A percentile compares a stretch with the other conserved stretches of the same genome.
Conservation (phyloP, 2,888 invertebrate genomes). For the Drosophila peninsularis region DNA sequence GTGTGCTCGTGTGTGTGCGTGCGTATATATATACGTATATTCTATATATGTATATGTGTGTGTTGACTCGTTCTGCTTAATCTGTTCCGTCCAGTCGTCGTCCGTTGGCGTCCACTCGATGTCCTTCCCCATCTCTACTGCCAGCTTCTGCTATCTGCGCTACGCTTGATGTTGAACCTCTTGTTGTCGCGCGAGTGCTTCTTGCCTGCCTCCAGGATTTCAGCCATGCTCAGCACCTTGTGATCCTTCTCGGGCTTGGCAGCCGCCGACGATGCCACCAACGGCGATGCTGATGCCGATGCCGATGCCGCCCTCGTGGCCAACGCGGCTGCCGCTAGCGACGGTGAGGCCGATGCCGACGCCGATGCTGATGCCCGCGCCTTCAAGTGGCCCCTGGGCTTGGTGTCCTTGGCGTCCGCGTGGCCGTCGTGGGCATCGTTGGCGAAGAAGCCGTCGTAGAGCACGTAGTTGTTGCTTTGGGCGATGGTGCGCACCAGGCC, state of each 20-base stretch:
- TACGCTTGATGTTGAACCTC: neutral
- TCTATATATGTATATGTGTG: neutral
- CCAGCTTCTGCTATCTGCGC: neutral
- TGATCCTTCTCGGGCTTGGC: neutral
- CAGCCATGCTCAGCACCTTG: conserved; percentile 18
- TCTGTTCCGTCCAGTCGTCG: neutral
- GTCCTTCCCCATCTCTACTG: neutral
- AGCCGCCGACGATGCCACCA: neutral
- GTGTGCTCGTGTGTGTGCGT: neutral
- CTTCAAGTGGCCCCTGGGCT: accelerated
- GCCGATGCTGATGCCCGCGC: no score
- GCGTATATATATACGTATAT: neutral
- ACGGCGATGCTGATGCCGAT: no score
- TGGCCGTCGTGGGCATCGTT: neutral
- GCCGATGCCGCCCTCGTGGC: no score
- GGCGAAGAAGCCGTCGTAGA: conserved; percentile 91
- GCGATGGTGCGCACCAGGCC: conserved; percentile 87
- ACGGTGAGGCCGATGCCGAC: no score
- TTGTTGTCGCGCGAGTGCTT: neutral
- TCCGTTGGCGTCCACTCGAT: neutral
- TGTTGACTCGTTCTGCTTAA: neutral
- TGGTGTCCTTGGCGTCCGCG: neutral
- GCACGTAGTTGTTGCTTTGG: conserved; percentile 93
- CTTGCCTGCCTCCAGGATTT: conserved; percentile 10
- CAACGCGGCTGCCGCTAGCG: no score